Conservation (phyloP, 2,797 vertebrate species). For the Galagoides demidoff region DNA sequence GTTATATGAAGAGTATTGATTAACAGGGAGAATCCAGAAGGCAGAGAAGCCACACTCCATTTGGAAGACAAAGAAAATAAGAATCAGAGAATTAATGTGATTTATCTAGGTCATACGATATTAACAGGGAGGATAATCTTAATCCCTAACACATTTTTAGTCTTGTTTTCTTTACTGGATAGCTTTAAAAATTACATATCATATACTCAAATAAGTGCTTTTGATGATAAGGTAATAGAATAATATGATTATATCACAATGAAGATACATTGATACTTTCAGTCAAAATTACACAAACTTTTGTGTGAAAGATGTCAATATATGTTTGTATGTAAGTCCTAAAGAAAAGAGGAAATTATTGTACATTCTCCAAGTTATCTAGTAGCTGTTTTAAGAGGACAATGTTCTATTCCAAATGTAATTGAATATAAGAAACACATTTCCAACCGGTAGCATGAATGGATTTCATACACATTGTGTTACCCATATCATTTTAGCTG, state of each 20-base stretch:
- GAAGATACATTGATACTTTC: not conserved
- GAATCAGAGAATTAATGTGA: not conserved
- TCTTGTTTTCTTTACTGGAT: not conserved
- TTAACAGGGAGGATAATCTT: not conserved
- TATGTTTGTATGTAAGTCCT: not conserved
- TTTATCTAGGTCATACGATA: not conserved
- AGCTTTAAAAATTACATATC: not conserved
- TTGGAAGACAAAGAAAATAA: not conserved
- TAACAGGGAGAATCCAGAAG: not conserved
- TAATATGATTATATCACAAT: not conserved
- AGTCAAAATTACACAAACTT: not conserved
- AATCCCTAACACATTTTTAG: slow-evolving; percentile 1
- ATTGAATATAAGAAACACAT: not conserved
- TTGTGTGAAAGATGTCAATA: not conserved
- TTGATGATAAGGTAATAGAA: not conserved
- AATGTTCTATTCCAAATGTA: slow-evolving; percentile 44
- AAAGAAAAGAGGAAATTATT: not conserved
- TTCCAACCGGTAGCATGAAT: not conserved
- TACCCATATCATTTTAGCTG: slow-evolving; percentile 42
- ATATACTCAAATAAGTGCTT: not conserved
- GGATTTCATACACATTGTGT: slow-evolving; percentile 12
- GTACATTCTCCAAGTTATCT: not conserved
- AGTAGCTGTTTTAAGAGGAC: not conserved
- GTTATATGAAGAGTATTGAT: not conserved
- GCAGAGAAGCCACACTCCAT: not conserved